phyloP scores from a whole-genome alignment of 2,797 vertebrate species.

The Glossophaga mutica region DNA sequence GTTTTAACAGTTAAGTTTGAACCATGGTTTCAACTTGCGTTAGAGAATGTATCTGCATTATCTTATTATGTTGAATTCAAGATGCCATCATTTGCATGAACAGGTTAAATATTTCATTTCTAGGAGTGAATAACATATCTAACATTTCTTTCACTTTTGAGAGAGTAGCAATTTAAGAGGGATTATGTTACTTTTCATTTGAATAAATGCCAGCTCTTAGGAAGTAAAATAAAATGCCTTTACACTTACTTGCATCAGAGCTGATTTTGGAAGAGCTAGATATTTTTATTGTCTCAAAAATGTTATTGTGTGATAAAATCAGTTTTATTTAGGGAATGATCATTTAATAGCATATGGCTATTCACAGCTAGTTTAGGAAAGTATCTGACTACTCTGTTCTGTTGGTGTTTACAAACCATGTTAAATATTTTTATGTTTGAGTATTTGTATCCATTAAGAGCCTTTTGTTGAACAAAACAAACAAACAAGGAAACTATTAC shows the following conservation, averaged over 20 bases:
- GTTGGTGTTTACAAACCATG: not conserved
- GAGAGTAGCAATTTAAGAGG: not conserved
- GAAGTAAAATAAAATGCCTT: not conserved
- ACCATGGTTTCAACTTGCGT: not conserved
- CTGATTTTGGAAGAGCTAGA: not conserved
- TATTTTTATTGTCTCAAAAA: not conserved
- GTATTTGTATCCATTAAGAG: not conserved
- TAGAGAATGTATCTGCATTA: not conserved
- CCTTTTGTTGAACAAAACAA: not conserved
- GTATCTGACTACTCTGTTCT: not conserved
- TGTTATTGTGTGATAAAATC: not conserved
- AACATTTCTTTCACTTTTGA: not conserved
- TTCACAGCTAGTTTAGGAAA: not conserved
- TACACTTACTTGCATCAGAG: slow-evolving; percentile 24
- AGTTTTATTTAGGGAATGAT: slow-evolving; percentile 14
- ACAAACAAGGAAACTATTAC: no score
- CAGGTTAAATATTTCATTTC: slow-evolving; percentile 12
- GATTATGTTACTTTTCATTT: slow-evolving; percentile 15
- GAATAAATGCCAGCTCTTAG: not conserved
- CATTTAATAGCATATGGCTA: not conserved
- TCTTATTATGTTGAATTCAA: not conserved
- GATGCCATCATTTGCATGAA: not conserved
- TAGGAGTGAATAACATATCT: not conserved
- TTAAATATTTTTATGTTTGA: not conserved
- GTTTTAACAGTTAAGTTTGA: not conserved